Evolutionary conservation across 2,113 vertebrate genomes (phyloP).

Genomic region (Microcebus ravelobensis): DNA sequence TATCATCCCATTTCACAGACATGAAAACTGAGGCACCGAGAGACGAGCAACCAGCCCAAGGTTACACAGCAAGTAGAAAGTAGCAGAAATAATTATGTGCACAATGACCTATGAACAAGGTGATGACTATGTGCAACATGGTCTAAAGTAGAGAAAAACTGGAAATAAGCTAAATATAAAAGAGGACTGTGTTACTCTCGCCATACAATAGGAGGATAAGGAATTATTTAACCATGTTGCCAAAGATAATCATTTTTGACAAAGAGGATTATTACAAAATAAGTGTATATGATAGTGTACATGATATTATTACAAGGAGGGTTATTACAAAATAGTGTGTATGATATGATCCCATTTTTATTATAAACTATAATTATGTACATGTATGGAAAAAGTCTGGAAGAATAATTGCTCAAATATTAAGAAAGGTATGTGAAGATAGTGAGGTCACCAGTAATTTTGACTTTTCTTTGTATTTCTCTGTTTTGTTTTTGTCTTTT

Average conservation of each 20-base stretch:
- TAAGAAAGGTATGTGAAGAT: slow-evolving; percentile 16
- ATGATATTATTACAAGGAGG: neutral
- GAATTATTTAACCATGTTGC: neutral
- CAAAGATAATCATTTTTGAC: neutral
- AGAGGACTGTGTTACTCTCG: neutral
- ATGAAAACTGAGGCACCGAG: slow-evolving; percentile 22
- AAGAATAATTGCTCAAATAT: slow-evolving; percentile 16
- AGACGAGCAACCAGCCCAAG: neutral
- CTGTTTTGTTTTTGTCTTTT: slow-evolving; percentile 27
- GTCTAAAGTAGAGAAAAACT: slow-evolving; percentile 24
- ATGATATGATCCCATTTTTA: slow-evolving; percentile 26
- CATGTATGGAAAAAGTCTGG: neutral
- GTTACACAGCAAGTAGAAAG: neutral
- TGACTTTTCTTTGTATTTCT: slow-evolving; percentile 1
- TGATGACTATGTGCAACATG: neutral
- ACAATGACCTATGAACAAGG: neutral
- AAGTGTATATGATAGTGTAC: neutral
- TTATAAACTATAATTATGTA: slow-evolving; percentile 25
- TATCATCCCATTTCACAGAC: slow-evolving; percentile 25
- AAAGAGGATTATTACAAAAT: neutral
- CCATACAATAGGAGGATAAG: neutral
- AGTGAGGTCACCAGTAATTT: neutral
- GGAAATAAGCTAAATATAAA: slow-evolving; percentile 15
- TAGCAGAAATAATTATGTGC: neutral
- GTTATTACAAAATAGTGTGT: neutral